Conservation (phyloP, 2,888 invertebrate species). For the Rhagonycha lutea region DNA sequence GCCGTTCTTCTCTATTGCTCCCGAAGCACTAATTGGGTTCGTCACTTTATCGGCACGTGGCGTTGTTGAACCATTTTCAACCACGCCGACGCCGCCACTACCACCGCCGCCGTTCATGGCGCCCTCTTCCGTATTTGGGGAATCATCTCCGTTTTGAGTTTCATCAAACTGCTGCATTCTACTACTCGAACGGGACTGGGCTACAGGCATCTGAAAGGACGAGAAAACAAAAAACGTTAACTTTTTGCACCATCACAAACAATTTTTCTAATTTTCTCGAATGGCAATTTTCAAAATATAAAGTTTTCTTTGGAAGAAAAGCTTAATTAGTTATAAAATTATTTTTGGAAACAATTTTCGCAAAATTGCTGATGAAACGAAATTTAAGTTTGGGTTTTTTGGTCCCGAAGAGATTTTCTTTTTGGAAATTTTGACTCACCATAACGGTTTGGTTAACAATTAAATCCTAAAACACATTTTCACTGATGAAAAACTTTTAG, state of each 20-base stretch:
- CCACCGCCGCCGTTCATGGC: conserved; percentile 44
- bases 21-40: conserved; percentile 40
- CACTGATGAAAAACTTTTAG: neutral
- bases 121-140: conserved; percentile 39
- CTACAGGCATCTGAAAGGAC: conserved; percentile 46
- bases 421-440: neutral
- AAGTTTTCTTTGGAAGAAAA: no score
- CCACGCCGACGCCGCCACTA: conserved; percentile 56
- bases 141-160: conserved; percentile 48
- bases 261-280: neutral
- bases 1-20: conserved; percentile 35
- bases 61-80: conserved; percentile 56
- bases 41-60: conserved; percentile 50
- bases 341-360: no score
- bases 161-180: conserved; percentile 58
- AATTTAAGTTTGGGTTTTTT: no score
- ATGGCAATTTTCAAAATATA: neutral
- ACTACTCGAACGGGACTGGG: conserved; percentile 51
- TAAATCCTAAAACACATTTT: neutral
- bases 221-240: neutral
- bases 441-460: neutral
- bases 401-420: neutral
- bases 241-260: neutral
- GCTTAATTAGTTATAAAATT: no score
- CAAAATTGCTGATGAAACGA: no score